Evolutionary conservation across 1,140 invertebrate species (phyloP), one percentile per base, ranked within the genome.

Genomic region (Liolophura sinensis): DNA sequence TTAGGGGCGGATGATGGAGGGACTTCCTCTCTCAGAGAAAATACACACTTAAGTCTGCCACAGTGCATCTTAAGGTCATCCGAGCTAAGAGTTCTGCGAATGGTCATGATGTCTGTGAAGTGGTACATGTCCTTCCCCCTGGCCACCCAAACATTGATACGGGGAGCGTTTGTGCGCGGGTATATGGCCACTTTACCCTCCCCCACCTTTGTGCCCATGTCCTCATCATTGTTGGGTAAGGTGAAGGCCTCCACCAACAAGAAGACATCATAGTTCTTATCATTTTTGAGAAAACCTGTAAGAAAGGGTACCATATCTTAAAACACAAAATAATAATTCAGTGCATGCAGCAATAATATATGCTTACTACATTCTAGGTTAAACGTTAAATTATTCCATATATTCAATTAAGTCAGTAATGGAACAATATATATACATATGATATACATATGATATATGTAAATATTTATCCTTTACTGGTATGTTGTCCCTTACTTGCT

Each of bases 131-230:
- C 69, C 15, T 79, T 73, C 1, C 78, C 78, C n/a, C 72, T 74
- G 24, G 75, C 71, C n/a, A 75, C 78, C n/a, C 72, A 57, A 20
- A 76, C 65, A 60, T 81, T 79, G 56, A 79, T 78, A 24, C 73
- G 63, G 1, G 80, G 80, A 16, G 77, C 77, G 64, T 82, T 78
- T 16, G 79, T 78, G 18, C 81, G 69, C 24, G 81, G 81, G 64
- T 80, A 82, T 60, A 81, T 81, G 56, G 78, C 79, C 69, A 81
- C 75, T 56, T 81, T 82, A 14, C 76, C 78, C 62, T 82, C 81
- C 1, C 81, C 81, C 4, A 77, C 71, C 66, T 80, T 79, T 54
- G 73, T 73, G 7, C 75, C 74, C 57, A 69, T 71, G 63, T 73
- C 79, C n/a, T 71, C 67, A 24, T 64, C 59, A 52, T 73, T 65